Conservation (phyloP, 2,113 vertebrate genomes). For the Neoarius graeffei region DNA sequence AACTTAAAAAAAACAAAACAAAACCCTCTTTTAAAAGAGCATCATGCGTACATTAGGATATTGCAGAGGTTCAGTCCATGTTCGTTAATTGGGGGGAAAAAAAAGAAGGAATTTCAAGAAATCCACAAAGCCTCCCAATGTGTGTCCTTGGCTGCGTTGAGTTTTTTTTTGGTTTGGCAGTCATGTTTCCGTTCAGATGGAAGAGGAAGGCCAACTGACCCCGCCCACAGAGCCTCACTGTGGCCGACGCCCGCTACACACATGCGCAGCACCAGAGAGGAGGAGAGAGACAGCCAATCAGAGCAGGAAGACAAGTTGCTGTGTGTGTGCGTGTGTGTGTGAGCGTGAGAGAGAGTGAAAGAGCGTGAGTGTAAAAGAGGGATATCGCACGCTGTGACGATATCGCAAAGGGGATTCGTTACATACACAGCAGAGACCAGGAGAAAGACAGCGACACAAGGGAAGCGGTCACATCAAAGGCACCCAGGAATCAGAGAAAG, state of each 20-base stretch:
- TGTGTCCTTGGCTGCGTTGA: neutral
- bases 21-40: neutral
- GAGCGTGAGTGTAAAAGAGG: neutral
- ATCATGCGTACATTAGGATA: neutral
- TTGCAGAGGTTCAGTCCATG: constrained; percentile 37
- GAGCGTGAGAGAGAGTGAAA: neutral
- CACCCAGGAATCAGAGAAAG: constrained; percentile 36
- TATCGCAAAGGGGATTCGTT: neutral
- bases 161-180: neutral
- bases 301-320: constrained; percentile 20
- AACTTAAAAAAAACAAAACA: neutral
- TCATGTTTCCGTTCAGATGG: constrained; percentile 47
- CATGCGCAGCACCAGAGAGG: constrained; percentile 60
- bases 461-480: constrained; percentile 40
- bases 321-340: constrained; percentile 4
- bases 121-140: neutral
- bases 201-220: constrained; percentile 37
- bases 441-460: constrained; percentile 16
- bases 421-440: neutral
- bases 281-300: constrained; percentile 53
- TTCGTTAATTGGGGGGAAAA: constrained; percentile 16
- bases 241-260: constrained; percentile 62
- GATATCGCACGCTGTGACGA: too few species aligned
- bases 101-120: neutral
- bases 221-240: constrained; percentile 63